Conservation (phyloP, 2,113 vertebrate species). For the Pterocles burchelli region DNA sequence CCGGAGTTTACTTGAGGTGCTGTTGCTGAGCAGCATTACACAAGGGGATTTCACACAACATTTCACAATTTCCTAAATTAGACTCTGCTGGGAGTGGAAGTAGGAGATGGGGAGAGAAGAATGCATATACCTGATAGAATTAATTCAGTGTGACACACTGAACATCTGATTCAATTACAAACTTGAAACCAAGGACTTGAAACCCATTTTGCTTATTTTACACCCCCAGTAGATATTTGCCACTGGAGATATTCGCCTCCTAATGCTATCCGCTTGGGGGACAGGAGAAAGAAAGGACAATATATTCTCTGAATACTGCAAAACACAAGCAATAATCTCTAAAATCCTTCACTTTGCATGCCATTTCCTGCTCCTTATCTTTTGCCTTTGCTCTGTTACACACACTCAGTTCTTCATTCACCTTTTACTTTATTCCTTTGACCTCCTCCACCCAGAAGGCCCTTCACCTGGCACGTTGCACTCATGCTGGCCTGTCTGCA, state of each 20-base stretch:
- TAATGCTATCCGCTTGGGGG: not conserved
- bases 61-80: constrained; percentile 14
- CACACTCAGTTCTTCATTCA: not conserved
- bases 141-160: not conserved
- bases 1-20: not conserved
- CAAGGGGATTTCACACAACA: constrained; percentile 10
- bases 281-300: not conserved
- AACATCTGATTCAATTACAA: not conserved
- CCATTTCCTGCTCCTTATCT: not conserved
- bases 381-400: not conserved
- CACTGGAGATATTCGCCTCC: not conserved
- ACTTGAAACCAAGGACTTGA: not conserved
- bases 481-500: not conserved
- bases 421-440: not conserved
- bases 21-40: not conserved
- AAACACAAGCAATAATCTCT: not conserved
- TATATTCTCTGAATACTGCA: not conserved
- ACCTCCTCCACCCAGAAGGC: not conserved
- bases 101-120: not conserved
- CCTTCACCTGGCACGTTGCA: not conserved
- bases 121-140: not conserved
- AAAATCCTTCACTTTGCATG: not conserved
- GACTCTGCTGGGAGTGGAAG: not conserved
- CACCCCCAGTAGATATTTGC: not conserved
- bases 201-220: not conserved